These are phyloP conservation scores for Diploscapter pachys DNA, from an alignment of 1,140 invertebrate genomes.

Conservation along the genomic window DNA sequence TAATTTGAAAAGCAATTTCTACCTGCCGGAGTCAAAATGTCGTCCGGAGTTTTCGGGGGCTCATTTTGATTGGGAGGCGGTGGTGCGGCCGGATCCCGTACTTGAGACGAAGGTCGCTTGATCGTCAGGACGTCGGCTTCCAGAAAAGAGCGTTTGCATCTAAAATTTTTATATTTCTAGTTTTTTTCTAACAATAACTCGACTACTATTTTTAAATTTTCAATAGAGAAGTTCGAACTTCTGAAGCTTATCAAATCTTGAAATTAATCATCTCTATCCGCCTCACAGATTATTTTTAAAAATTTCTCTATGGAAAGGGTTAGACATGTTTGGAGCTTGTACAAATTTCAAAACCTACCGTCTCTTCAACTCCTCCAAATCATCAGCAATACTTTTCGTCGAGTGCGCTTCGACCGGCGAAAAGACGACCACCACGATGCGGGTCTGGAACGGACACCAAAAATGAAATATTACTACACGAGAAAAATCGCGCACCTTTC, in stretches of 20 bases:
- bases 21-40: too few species aligned
- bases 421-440: conserved; percentile 34
- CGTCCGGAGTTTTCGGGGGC: neutral
- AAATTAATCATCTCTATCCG: too few species aligned
- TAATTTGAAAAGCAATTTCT: too few species aligned
- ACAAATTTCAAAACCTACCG: conserved; percentile 21
- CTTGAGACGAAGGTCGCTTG: neutral
- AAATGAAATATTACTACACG: too few species aligned
- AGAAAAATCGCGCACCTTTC: neutral
- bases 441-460: neutral
- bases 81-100: neutral
- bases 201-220: too few species aligned
- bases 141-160: conserved; percentile 47
- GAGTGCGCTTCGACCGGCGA: conserved; percentile 36
- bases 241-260: too few species aligned
- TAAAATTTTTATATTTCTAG: neutral
- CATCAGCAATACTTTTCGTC: conserved; percentile 35
- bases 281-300: too few species aligned
- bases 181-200: too few species aligned
- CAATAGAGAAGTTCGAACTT: too few species aligned
- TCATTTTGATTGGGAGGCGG: too few species aligned
- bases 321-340: too few species aligned
- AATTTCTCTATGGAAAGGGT: too few species aligned
- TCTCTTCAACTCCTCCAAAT: conserved; percentile 50
- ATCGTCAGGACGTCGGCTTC: conserved; percentile 30